Conservation (phyloP, 64 coral and sea anemone genomes). For the Montipora cactus region DNA sequence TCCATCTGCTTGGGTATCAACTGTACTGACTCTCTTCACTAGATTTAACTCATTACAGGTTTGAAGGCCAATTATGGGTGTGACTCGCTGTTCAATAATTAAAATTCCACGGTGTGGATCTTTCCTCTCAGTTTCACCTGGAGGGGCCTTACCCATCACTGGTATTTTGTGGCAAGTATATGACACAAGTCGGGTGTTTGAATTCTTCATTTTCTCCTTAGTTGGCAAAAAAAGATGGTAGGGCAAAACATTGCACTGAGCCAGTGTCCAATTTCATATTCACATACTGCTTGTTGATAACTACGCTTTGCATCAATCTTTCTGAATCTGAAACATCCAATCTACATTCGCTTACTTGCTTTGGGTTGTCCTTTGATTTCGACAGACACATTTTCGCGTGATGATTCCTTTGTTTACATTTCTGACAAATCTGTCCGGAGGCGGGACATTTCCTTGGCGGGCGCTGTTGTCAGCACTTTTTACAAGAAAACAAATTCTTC, state of each 20-base stretch:
- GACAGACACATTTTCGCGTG: background rate
- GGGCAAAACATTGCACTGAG: background rate
- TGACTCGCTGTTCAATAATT: no score
- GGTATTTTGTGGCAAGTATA: background rate
- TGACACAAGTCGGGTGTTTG: background rate
- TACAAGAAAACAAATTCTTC: conserved; percentile 1
- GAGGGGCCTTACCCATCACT: background rate
- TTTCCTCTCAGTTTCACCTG: background rate
- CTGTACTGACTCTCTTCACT: background rate
- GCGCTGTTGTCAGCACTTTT: background rate
- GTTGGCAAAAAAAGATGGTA: background rate
- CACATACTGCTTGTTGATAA: no score
- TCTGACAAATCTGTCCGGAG: background rate
- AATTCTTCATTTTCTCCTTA: background rate
- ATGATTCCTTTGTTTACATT: conserved; percentile 1
- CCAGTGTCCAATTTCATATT: background rate
- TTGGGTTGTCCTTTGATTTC: background rate
- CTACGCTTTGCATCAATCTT: no score
- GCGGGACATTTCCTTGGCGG: background rate
- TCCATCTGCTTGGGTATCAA: background rate
- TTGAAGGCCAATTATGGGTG: no score
- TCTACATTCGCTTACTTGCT: background rate
- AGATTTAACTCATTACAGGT: no score
- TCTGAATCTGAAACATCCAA: conserved; percentile 6
- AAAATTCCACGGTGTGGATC: background rate